Base-by-base conservation (phyloP, 2,797 vertebrate species). In the Setipinna tenuifilis region DNA sequence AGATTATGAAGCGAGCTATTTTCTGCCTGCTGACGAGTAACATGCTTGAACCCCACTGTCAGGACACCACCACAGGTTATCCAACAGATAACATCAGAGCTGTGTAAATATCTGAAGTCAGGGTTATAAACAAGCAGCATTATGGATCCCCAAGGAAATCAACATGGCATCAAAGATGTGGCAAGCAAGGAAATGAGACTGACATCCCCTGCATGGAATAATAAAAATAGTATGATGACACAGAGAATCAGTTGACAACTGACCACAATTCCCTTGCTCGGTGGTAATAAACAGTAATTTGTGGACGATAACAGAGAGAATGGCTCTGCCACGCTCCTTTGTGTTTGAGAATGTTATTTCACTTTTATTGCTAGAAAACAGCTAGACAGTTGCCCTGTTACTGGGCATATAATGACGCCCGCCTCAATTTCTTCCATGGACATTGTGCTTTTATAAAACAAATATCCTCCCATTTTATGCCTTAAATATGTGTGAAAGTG, bases 121-220 rank as follows among this genome's bases (percentile, higher is more conserved):
- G 31, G 17, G 17, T 21, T 21, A 41, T 78, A 78, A 78, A 78
- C 71, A 78, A 44, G 71, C 68, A 75, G 35, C 71, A 44, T 78
- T 78, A 31, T 78, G 71, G 31, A 44, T 78, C 71, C 71, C 71
- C 16, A 17, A 78, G 71, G 71, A 78, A 78, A 78, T 78, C 71
- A 78, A 44, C 17, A 19, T 3, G 14, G 35, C 71, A 78, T 78
- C 71, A 44, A 44, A 78, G 31, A 44, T 10, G 19, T 78, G 35
- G 41, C 71, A 44, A 44, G 71, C 71, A 7, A 17, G 35, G 50
- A 35, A 16, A 78, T 44, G 71, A 78, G 35, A 44, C 71, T 78
- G 35, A 25, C 41, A 35, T 78, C 71, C 44, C 71, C 35, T 21
- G 16, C 35, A 78, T 25, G 31, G 35, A 41, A 21, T 75, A 41